Conservation (phyloP, 2,888 invertebrate genomes). For the Fissipunctia ypsillon region DNA sequence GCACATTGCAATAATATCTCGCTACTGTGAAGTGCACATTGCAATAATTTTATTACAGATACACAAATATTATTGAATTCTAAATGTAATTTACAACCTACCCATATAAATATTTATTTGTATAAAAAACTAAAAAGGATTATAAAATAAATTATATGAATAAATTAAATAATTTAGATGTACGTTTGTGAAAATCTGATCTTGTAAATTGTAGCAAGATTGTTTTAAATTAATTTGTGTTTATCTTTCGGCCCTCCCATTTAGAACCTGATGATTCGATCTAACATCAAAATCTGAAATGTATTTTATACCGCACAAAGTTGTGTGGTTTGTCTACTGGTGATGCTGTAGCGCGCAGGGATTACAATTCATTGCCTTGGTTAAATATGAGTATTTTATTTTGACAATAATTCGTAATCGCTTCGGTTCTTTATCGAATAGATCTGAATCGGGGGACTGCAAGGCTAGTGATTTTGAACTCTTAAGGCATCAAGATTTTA, state of each 20-base stretch:
- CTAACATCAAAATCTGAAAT: neutral
- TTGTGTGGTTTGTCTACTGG: neutral
- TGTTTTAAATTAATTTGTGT: neutral
- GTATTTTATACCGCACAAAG: neutral
- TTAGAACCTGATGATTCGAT: neutral
- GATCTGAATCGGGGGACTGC: neutral
- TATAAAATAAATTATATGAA: constrained; percentile 23
- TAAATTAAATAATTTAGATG: constrained; percentile 13
- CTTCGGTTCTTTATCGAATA: constrained; percentile 6
- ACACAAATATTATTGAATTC: neutral
- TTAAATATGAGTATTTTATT: neutral
- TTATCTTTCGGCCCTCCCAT: neutral
- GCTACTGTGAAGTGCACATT: neutral
- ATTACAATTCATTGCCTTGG: neutral
- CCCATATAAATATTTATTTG: constrained; percentile 4
- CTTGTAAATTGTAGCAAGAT: neutral
- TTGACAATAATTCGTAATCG: neutral
- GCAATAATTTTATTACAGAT: constrained; percentile 1
- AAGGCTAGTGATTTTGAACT: neutral
- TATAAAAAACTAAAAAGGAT: constrained; percentile 9
- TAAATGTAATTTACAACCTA: constrained; percentile 2
- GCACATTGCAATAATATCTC: constrained; percentile 16
- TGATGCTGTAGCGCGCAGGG: no score
- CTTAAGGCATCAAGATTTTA: neutral
- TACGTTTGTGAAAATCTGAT: constrained; percentile 8